A percentile compares a stretch with the other conserved stretches of the same genome.
Evolutionary conservation across 2,797 vertebrate species (phyloP).

Genomic region (Tiaroga cobitis): DNA sequence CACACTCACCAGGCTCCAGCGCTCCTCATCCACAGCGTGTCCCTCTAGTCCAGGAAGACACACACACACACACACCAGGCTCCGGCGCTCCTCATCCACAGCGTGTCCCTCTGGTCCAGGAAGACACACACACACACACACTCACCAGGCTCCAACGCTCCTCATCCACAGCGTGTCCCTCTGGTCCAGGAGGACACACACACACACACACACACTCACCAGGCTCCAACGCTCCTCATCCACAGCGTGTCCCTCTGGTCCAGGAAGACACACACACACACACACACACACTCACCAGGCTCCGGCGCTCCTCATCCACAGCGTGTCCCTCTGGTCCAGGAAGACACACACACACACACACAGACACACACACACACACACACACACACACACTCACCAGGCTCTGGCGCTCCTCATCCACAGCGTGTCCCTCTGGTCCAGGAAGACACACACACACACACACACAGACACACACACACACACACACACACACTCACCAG

Average conservation of each 20-base stretch:
- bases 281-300: slow-evolving; percentile 78
- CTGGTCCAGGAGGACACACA: slow-evolving; percentile 83
- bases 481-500: too few species aligned
- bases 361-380: too few species aligned
- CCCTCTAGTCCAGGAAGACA: slow-evolving; percentile 89
- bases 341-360: slow-evolving; percentile 71
- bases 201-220: too few species aligned
- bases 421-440: too few species aligned
- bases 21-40: slow-evolving; percentile 92
- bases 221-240: too few species aligned
- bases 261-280: too few species aligned
- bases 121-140: slow-evolving; percentile 55
- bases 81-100: slow-evolving; percentile 91
- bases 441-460: too few species aligned
- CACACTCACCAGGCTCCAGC: slow-evolving; percentile 84
- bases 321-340: slow-evolving; percentile 87
- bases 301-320: slow-evolving; percentile 91
- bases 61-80: slow-evolving; percentile 77
- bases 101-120: slow-evolving; percentile 87
- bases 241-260: too few species aligned
- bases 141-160: slow-evolving; percentile 87
- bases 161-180: slow-evolving; percentile 91
- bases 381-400: too few species aligned
- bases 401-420: too few species aligned
- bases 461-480: too few species aligned